Percentiles rank a stretch among this genome's conserved stretches.
Evolutionary conservation across 1,140 invertebrate genomes (phyloP).

Genomic region (Drosophila ambigua): DNA sequence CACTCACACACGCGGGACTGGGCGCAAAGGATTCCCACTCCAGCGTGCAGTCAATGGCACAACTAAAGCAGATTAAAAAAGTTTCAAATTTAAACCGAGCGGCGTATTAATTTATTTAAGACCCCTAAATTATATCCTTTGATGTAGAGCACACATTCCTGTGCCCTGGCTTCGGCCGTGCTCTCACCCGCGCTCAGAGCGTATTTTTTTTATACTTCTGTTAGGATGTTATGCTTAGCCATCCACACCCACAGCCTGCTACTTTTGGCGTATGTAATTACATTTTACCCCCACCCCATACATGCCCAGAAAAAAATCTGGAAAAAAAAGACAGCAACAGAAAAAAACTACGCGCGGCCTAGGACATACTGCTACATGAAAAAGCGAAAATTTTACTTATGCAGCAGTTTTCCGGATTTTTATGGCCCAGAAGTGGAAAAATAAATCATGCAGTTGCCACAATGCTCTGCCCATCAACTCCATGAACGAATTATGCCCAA

Average conservation of each 20-base stretch:
- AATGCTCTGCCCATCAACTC: slow-evolving; percentile 3
- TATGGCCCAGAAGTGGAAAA: slow-evolving; percentile 24
- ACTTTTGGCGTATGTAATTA: slow-evolving; percentile 80
- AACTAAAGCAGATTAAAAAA: slow-evolving; percentile 78
- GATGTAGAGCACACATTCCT: slow-evolving; percentile 76
- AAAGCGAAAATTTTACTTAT: slow-evolving; percentile 77
- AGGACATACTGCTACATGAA: slow-evolving; percentile 38
- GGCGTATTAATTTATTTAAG: slow-evolving; percentile 79
- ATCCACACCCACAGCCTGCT: slow-evolving; percentile 37
- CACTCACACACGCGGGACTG: slow-evolving; percentile 18
- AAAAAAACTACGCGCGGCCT: slow-evolving; percentile 45
- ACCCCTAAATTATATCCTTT: slow-evolving; percentile 81
- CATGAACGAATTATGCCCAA: too few relatives aligned
- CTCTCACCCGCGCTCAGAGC: slow-evolving; percentile 21
- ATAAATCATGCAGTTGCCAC: background rate
- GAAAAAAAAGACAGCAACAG: slow-evolving; percentile 34
- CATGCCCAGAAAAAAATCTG: slow-evolving; percentile 51
- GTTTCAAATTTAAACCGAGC: slow-evolving; percentile 73
- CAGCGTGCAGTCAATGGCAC: slow-evolving; percentile 10
- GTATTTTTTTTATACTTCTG: slow-evolving; percentile 37
- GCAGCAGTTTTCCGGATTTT: slow-evolving; percentile 69
- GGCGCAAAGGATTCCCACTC: background rate
- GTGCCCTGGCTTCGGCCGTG: slow-evolving; percentile 25
- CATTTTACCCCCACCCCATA: slow-evolving; percentile 50
- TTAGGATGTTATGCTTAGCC: slow-evolving; percentile 49